These are phyloP conservation scores for Tenthredo amoena DNA, from an alignment of 2,888 invertebrate genomes.

Conservation along the genomic window DNA sequence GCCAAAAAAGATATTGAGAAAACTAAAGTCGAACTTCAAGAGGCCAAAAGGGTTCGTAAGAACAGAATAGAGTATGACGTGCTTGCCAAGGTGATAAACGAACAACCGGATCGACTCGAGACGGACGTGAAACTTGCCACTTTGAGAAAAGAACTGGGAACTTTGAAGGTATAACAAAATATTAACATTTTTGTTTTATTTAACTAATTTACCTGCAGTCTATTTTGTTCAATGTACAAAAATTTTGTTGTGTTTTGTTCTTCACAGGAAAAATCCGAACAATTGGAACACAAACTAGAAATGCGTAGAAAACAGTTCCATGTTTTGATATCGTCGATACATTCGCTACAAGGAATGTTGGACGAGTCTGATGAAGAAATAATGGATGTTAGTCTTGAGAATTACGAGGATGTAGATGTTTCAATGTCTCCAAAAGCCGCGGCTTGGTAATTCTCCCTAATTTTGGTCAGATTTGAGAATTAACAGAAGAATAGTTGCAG, in stretches of 20 bases:
- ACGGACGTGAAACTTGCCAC: slow-evolving; percentile 86
- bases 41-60: slow-evolving; percentile 92
- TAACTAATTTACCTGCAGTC: neutral
- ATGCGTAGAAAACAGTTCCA: slow-evolving; percentile 94
- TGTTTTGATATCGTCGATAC: slow-evolving; percentile 92
- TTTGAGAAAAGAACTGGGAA: slow-evolving; percentile 86
- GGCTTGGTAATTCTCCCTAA: slow-evolving; percentile 56
- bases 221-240: neutral
- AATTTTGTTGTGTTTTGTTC: neutral
- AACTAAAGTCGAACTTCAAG: slow-evolving; percentile 89
- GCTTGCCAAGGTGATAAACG: slow-evolving; percentile 92
- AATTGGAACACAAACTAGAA: slow-evolving; percentile 88
- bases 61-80: slow-evolving; percentile 97
- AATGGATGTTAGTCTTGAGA: slow-evolving; percentile 80
- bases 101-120: slow-evolving; percentile 93
- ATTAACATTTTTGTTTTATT: neutral
- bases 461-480: slow-evolving; percentile 56
- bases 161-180: slow-evolving; percentile 78
- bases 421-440: slow-evolving; percentile 63
- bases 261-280: slow-evolving; percentile 84
- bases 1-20: slow-evolving; percentile 90
- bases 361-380: slow-evolving; percentile 85
- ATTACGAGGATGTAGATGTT: slow-evolving; percentile 72
- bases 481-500: neutral
- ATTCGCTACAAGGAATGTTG: slow-evolving; percentile 89